These are phyloP conservation scores for Papilio aristodemus DNA, from an alignment of 1,140 invertebrate genomes.

Conservation along the genomic window DNA sequence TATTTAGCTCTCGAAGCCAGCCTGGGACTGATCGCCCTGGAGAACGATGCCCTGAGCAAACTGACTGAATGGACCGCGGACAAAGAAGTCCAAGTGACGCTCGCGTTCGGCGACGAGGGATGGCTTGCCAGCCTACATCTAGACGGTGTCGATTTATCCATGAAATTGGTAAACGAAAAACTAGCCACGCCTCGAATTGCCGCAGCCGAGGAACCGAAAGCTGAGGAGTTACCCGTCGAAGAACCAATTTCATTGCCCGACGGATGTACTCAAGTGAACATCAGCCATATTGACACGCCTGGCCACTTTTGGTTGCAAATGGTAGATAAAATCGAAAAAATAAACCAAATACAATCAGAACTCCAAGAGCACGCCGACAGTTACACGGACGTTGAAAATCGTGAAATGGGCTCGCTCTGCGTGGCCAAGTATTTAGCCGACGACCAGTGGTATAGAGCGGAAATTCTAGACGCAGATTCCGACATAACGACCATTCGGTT, in stretches of 20 bases:
- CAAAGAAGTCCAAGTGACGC: conserved; percentile 69
- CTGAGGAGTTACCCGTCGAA: conserved; percentile 38
- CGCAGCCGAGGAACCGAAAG: conserved; percentile 43
- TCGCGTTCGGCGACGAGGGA: conserved; percentile 61
- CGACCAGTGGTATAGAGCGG: conserved; percentile 89
- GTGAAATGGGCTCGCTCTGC: conserved; percentile 84
- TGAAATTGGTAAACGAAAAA: conserved; percentile 71
- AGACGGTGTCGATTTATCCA: conserved; percentile 63
- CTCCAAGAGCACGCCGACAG: conserved; percentile 80
- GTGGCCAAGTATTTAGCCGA: conserved; percentile 87
- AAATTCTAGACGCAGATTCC: conserved; percentile 86
- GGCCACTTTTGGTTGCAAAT: conserved; percentile 85
- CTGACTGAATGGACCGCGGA: conserved; percentile 66
- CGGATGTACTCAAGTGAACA: conserved; percentile 76
- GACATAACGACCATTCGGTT: conserved; percentile 88
- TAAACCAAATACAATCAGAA: conserved; percentile 81
- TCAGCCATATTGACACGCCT: conserved; percentile 85
- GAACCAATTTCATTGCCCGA: conserved; percentile 62
- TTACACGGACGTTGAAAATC: conserved; percentile 78
- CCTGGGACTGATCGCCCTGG: conserved; percentile 57
- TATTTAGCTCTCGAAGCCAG: conserved; percentile 80
- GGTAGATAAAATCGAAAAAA: conserved; percentile 71
- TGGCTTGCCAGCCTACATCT: conserved; percentile 71
- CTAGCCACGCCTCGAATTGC: conserved; percentile 57
- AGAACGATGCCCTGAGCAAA: conserved; percentile 57